Evolutionary conservation across 2,888 invertebrate genomes (phyloP), one percentile per base, ranked within the genome.

Genomic region (Rhogogaster chlorosoma): DNA sequence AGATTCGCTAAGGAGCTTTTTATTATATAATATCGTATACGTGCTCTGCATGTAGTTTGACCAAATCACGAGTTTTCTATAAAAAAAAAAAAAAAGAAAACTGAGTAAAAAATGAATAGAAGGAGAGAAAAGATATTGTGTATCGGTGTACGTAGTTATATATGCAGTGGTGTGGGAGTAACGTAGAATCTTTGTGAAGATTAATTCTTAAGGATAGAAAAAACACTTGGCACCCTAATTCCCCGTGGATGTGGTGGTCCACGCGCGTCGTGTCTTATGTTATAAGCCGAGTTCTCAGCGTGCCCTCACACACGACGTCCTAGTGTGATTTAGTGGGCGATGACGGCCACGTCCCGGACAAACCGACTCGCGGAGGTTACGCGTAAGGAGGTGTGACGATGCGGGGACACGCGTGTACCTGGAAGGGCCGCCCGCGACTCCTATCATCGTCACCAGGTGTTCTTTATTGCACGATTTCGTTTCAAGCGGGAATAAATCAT

Each of bases 341-440:
- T 77, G 83, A 83, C 61, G 80, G 57, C 45, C 45, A 45, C 83
- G 82, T 80, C 80, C 80, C 36, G 80, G 38, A 32, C 61, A 26
- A 57, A 32, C 32, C 77, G 57, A 26, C 49, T 22, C 64, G 80
- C 36, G 57, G 38, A 80, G 80, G 80, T 64, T 61, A 22, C 53
- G 61, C 91, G 89, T 92, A 93, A 93, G 93, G 93, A 93, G 91
- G 93, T 93, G 93, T 93, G 93, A 93, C 93, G 93, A 93, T 93
- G 93, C 93, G 89, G 87, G 91, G 92, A 93, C 93, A 93, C 93
- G 93, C 92, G 91, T 93, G 90, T 92, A 91, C 92, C 91, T 89
- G 91, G 92, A 92, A 92, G 90, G 89, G 87, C 87, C 89, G 88
- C 88, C 85, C 88, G 88, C 89, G 89, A 87, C 88, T 85, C 84